phyloP scores from a whole-genome alignment of 1,140 invertebrate species.

The Drosophila asahinai region DNA sequence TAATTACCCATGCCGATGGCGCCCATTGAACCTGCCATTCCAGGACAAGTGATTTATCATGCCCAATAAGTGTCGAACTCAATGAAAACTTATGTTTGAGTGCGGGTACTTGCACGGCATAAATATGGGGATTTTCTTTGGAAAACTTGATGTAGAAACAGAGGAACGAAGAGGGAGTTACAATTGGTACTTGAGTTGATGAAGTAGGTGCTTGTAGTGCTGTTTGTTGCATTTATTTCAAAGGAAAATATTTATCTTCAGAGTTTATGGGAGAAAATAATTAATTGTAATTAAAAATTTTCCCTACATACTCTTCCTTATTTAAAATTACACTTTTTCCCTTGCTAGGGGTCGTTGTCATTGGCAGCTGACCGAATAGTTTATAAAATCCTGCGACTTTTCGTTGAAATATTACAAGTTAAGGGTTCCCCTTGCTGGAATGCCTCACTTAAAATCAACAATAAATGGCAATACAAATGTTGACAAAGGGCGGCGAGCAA shows the following conservation, averaged over 20 bases:
- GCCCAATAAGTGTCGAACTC: constrained; percentile 21
- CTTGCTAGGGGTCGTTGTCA: neutral
- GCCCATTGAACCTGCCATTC: neutral
- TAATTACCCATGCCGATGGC: constrained; percentile 22
- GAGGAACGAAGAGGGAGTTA: neutral
- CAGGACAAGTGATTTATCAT: constrained; percentile 36
- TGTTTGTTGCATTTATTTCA: neutral
- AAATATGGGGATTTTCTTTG: neutral
- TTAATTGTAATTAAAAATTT: neutral
- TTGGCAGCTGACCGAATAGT: neutral
- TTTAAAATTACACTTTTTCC: neutral
- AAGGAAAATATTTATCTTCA: neutral
- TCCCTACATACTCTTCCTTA: neutral
- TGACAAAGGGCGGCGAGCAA: constrained; percentile 58
- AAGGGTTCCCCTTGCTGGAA: constrained; percentile 6
- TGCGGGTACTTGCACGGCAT: constrained; percentile 1
- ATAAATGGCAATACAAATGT: constrained; percentile 69
- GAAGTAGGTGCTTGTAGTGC: neutral
- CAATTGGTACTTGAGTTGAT: neutral
- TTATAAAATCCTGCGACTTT: constrained; percentile 26
- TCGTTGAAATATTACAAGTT: constrained; percentile 4
- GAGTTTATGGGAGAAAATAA: neutral
- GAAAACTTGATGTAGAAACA: neutral
- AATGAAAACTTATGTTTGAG: constrained; percentile 31
- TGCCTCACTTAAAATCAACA: constrained; percentile 51